phyloP scores from a whole-genome alignment of 1,140 invertebrate species.

The Zaprionus ghesquierei region DNA sequence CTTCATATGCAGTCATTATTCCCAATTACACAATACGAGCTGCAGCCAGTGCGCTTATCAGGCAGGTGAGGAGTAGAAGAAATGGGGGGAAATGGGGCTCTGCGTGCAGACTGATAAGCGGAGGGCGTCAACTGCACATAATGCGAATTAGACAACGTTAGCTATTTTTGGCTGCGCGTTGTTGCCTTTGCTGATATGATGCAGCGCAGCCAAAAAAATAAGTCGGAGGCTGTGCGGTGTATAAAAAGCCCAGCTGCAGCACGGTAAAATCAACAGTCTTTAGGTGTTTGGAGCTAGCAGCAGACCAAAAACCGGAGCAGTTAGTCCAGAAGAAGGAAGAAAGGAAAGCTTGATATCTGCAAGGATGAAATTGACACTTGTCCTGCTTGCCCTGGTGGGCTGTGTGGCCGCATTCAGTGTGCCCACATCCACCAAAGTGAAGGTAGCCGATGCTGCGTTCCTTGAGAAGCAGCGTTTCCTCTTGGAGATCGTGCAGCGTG shows the following conservation, averaged over 20 bases:
- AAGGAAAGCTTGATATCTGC: constrained; percentile 22
- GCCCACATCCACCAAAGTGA: constrained; percentile 47
- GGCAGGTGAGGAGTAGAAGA: not conserved
- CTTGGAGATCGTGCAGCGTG: constrained; percentile 86
- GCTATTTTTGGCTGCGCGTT: constrained; percentile 15
- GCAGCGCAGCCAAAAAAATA: not conserved
- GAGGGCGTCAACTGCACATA: constrained; percentile 24
- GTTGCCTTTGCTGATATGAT: constrained; percentile 41
- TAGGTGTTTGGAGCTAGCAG: constrained; percentile 63
- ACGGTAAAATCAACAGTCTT: constrained; percentile 60
- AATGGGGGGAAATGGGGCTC: not conserved
- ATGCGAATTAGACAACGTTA: constrained; percentile 6
- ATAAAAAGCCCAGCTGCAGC: constrained; percentile 37
- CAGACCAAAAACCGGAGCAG: constrained; percentile 67
- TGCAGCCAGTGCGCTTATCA: constrained; percentile 13
- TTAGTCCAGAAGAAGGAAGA: constrained; percentile 10
- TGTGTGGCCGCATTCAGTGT: constrained; percentile 59
- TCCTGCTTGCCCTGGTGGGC: constrained; percentile 66
- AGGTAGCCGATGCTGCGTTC: constrained; percentile 58
- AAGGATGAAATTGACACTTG: constrained; percentile 67
- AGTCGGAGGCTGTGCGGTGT: constrained; percentile 9
- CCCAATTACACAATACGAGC: constrained; percentile 34
- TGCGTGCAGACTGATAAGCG: constrained; percentile 18
- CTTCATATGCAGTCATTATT: constrained; percentile 6
- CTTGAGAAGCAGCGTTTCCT: constrained; percentile 85